A percentile compares a stretch with the other conserved stretches of the same genome.
These are phyloP conservation scores for Dendrocincla tyrannina DNA, from an alignment of 2,797 vertebrate genomes.

Conservation along the genomic window DNA sequence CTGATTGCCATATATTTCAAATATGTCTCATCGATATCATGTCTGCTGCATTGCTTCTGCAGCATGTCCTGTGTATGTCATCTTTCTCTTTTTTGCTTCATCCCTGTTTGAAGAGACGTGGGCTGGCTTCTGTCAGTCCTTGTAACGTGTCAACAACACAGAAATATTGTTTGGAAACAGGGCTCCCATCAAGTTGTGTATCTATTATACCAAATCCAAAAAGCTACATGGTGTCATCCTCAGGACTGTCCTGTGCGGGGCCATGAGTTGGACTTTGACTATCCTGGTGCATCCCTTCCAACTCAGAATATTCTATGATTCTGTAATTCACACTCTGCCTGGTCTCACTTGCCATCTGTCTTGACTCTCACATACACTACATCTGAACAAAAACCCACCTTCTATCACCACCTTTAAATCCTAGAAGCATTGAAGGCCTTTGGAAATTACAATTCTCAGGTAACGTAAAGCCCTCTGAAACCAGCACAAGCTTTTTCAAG, in stretches of 20 bases:
- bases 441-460: background rate
- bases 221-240: background rate
- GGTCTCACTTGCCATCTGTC: background rate
- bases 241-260: background rate
- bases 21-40: background rate
- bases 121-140: background rate
- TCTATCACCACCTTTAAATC: background rate
- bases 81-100: background rate
- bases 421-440: background rate
- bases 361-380: background rate
- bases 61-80: fast-evolving
- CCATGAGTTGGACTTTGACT: background rate
- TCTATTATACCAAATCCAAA: background rate
- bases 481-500: background rate
- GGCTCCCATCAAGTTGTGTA: background rate
- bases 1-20: background rate
- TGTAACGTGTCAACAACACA: background rate
- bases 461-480: background rate
- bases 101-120: background rate
- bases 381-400: background rate
- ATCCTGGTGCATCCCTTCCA: background rate
- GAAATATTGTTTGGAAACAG: background rate
- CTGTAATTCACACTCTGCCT: background rate
- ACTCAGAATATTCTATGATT: background rate
- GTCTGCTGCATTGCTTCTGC: background rate